A percentile compares a stretch with the other conserved stretches of the same genome.
Conservation (phyloP, 1,140 invertebrate species). For the Nilaparvata lugens region DNA sequence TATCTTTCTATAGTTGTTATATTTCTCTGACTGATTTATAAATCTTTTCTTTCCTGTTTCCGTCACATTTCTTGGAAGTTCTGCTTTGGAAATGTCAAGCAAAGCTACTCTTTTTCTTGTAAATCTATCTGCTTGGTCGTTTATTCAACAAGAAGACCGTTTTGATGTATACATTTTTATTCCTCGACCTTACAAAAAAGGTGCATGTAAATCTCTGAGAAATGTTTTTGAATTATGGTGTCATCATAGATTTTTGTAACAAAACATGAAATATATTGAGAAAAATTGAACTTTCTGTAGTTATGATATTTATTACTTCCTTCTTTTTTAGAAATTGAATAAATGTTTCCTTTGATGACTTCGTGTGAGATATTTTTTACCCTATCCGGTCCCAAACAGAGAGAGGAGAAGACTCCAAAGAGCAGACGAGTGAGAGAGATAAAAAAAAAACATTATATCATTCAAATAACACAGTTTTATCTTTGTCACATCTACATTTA, state of each 20-base stretch:
- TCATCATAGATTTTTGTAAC: too few relatives aligned
- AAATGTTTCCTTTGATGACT: background rate
- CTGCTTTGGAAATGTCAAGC: background rate
- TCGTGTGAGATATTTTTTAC: background rate
- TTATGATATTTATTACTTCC: slow-evolving; percentile 1
- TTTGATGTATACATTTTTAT: background rate
- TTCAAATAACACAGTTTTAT: too few relatives aligned
- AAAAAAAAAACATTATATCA: too few relatives aligned
- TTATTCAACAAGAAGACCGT: background rate
- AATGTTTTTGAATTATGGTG: background rate
- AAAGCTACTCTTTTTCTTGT: background rate
- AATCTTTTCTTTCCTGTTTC: background rate
- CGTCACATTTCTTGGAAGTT: background rate
- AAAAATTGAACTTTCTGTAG: background rate
- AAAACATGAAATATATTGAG: too few relatives aligned
- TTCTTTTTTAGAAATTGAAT: slow-evolving; percentile 1
- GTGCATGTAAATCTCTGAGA: background rate
- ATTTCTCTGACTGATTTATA: background rate
- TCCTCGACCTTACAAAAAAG: background rate
- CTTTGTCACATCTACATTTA: too few relatives aligned
- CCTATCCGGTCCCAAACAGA: background rate
- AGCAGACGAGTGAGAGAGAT: too few relatives aligned
- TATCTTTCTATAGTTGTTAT: background rate
- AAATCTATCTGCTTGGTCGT: background rate
- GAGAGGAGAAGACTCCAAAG: too few relatives aligned